Evolutionary conservation across 2,113 vertebrate species (phyloP).

Genomic region (Dasyornis broadbenti): DNA sequence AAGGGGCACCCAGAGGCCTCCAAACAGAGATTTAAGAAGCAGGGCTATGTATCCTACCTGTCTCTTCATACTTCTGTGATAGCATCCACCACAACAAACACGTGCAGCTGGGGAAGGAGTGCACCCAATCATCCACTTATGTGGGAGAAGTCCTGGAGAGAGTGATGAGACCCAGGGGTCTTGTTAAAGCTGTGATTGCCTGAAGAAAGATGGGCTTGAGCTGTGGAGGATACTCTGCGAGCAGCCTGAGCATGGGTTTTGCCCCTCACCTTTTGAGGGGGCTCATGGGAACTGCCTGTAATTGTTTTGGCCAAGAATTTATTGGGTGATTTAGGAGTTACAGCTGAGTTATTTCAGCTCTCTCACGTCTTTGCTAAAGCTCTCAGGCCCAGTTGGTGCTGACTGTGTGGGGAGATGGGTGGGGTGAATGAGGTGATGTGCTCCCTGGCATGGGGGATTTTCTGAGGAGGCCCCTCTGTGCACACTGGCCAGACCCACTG

Average conservation of each 20-base stretch:
- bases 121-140: not conserved
- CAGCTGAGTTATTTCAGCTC: not conserved
- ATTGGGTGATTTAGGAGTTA: not conserved
- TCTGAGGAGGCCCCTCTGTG: rapidly evolving
- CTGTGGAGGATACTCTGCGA: not conserved
- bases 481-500: rapidly evolving
- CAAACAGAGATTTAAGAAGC: rapidly evolving
- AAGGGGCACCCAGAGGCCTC: not conserved
- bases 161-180: not conserved
- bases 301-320: not conserved
- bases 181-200: not conserved
- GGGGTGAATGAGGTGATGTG: not conserved
- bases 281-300: not conserved
- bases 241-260: not conserved
- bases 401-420: not conserved
- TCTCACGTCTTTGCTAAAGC: not conserved
- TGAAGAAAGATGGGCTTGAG: not conserved
- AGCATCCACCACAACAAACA: rapidly evolving
- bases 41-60: not conserved
- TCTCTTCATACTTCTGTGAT: rapidly evolving
- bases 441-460: rapidly evolving
- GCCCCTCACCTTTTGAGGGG: not conserved
- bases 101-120: rapidly evolving
- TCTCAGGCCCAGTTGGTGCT: rapidly evolving
- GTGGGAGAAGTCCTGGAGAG: not conserved